Percentiles rank a stretch among this genome's conserved stretches.
phyloP scores from a whole-genome alignment of 2,888 invertebrate genomes.

The Caenorhabditis doughertyi region DNA sequence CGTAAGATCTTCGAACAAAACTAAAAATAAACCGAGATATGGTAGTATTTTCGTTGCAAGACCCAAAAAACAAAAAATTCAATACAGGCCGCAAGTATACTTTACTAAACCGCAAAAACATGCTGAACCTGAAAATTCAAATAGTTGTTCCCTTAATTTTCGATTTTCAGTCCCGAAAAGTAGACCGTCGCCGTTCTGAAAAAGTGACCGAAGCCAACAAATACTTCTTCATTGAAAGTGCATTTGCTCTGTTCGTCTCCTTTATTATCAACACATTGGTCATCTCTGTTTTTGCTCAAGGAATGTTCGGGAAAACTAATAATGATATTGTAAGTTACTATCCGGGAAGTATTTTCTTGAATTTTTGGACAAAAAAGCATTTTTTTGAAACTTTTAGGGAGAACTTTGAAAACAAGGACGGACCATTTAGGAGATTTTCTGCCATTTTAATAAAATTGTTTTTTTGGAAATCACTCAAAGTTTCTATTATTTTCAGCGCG shows the following conservation, averaged over 20 bases:
- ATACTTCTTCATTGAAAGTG: conserved; percentile 90
- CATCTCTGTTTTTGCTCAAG: conserved; percentile 91
- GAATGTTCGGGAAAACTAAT: conserved; percentile 88
- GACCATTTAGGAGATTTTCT: too few species aligned
- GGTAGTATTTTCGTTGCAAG: neutral
- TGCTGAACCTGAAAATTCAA: neutral
- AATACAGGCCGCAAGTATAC: neutral
- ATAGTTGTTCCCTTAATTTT: neutral
- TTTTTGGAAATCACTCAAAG: neutral
- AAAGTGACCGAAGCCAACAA: conserved; percentile 91
- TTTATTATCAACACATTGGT: conserved; percentile 93
- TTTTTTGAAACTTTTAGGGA: neutral
- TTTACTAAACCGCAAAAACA: too few species aligned
- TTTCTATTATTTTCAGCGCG: conserved; percentile 32
- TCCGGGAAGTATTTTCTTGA: too few species aligned
- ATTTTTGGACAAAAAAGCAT: too few species aligned
- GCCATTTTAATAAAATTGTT: too few species aligned
- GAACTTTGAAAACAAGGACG: neutral
- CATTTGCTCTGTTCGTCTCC: conserved; percentile 90
- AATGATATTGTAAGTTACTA: conserved; percentile 73
- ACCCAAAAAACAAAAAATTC: neutral
- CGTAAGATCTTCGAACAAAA: neutral
- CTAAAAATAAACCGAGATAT: neutral
- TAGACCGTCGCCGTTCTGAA: conserved; percentile 88
- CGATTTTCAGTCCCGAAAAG: conserved; percentile 87